Evolutionary conservation across 2,113 vertebrate genomes (phyloP), one percentile per base, ranked within the genome.

Genomic region (Dolichallabes microphthalmus): DNA sequence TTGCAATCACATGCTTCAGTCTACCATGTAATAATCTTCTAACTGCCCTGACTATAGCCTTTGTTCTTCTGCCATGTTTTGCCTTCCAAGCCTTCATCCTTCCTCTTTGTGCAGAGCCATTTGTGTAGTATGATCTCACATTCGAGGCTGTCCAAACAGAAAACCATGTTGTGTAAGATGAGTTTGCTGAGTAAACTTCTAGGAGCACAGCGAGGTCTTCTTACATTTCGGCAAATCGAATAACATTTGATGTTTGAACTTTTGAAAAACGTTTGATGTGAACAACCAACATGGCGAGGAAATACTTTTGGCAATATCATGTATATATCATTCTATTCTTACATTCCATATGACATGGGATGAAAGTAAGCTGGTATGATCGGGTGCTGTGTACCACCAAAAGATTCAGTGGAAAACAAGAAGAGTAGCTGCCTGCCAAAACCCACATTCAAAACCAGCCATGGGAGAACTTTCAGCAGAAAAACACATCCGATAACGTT

Each of bases 1-100:
- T 86, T 63, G 80, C 86, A 89, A 89, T 89, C 82, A 88, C 85
- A 88, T 89, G 89, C 88, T 87, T 90, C 90, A 90, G 25, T 87
- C 86, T 87, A 86, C 80, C 86, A 89, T 83, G 85, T 85, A 89
- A 88, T 88, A 82, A 80, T 87, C 84, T 79, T 81, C 66, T 84
- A 85, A 82, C 89, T 89, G 84, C 53, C 69, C 83, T 68, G 82
- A 89, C 77, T 61, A 19, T 73, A 75, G 79, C 35, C 71, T 84
- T 86, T 83, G 79, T 87, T 89, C 84, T 75, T 14, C 82, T 66
- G 74, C 80, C 78, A 73, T 85, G 82, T 74, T 64, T 76, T 77
- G 64, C 66, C 69, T 55, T 82, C 85, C 84, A 69, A 61, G 35
- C 45, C 74, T 71, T 76, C 71, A 32, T 71, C 61, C 82, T 83